These are phyloP conservation scores for Euglossa dilemma DNA, from an alignment of 1,140 invertebrate species.

Conservation along the genomic window DNA sequence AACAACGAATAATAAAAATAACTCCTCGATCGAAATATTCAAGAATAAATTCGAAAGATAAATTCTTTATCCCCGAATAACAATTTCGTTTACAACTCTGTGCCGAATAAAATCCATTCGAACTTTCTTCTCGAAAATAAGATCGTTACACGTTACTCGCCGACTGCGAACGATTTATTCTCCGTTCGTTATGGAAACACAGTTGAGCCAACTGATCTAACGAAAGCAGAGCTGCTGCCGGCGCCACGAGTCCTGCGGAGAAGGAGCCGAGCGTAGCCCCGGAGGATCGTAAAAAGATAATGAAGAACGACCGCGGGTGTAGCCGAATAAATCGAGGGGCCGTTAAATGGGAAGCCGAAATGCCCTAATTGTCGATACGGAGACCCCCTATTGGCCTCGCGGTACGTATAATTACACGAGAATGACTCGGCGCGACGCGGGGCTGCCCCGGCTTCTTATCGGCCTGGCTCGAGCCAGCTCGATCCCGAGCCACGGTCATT, in stretches of 20 bases:
- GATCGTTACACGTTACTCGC: not conserved
- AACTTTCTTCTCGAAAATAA: too few relatives aligned
- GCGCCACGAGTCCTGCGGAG: not conserved
- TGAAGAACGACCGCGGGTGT: constrained; percentile 56
- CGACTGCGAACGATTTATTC: too few relatives aligned
- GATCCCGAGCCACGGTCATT: constrained; percentile 73
- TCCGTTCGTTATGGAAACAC: not conserved
- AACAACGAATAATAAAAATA: too few relatives aligned
- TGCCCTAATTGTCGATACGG: constrained; percentile 76
- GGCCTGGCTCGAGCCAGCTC: constrained; percentile 41
- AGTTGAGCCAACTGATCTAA: not conserved
- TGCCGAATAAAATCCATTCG: too few relatives aligned
- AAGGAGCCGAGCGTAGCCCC: constrained; percentile 8
- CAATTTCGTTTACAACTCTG: too few relatives aligned
- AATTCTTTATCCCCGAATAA: too few relatives aligned
- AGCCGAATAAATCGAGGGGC: constrained; percentile 72
- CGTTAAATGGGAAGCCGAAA: constrained; percentile 76
- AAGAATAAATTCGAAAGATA: too few relatives aligned
- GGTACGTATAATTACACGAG: constrained; percentile 80
- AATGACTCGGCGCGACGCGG: constrained; percentile 75
- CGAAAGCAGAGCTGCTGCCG: not conserved
- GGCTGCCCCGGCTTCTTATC: constrained; percentile 72
- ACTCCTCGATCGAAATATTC: too few relatives aligned
- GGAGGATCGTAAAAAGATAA: constrained; percentile 60
- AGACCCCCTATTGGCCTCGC: constrained; percentile 76